A percentile compares a stretch with the other conserved stretches of the same genome.
Conservation (phyloP, 2,888 invertebrate genomes). For the Sipha maydis region DNA sequence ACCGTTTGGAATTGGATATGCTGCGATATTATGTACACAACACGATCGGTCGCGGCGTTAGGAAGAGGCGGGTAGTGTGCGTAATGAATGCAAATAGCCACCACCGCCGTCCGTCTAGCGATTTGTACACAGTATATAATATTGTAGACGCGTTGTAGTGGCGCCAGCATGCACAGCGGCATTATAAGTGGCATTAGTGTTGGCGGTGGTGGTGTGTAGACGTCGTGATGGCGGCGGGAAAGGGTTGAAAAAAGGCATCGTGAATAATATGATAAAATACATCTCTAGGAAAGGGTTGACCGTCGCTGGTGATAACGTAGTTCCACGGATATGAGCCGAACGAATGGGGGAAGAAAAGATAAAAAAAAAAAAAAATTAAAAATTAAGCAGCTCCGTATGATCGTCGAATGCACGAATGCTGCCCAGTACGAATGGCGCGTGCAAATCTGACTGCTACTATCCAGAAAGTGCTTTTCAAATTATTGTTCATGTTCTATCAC, state of each 20-base stretch:
- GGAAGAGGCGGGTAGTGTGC: background rate
- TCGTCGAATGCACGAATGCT: no score
- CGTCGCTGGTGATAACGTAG: slow-evolving; percentile 24
- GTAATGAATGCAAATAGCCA: slow-evolving; percentile 43
- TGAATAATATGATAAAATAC: background rate
- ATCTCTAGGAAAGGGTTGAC: background rate
- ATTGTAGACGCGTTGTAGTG: no score
- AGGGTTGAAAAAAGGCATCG: background rate
- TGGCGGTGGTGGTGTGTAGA: background rate
- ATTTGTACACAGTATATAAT: background rate
- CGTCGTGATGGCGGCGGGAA: background rate
- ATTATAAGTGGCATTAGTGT: background rate
- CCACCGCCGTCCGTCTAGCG: background rate
- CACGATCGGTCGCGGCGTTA: background rate
- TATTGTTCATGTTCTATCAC: background rate
- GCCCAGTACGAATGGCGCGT: no score
- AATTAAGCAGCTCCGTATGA: background rate
- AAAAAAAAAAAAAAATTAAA: slow-evolving; percentile 3
- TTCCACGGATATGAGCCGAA: background rate
- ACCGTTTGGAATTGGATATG: slow-evolving; percentile 5
- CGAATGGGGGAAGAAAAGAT: background rate
- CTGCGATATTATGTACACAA: background rate
- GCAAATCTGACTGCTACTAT: no score
- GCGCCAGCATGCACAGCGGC: background rate
- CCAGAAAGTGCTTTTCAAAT: background rate